phyloP scores from a whole-genome alignment of 2,888 invertebrate genomes.

The Lepidocyrtoides sp. region DNA sequence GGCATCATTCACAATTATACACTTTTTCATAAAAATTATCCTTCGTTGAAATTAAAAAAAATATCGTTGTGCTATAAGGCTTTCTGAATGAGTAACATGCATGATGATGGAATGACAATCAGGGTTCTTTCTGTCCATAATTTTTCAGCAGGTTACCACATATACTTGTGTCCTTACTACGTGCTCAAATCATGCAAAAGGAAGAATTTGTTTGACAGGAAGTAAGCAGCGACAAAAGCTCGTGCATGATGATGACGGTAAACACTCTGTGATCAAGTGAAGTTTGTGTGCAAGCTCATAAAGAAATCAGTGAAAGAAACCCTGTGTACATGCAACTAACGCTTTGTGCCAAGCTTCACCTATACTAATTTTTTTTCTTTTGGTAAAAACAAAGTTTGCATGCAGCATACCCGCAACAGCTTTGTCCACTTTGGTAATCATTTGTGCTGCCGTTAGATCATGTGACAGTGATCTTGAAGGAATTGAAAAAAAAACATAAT shows the following conservation, averaged over 20 bases:
- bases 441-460: no score
- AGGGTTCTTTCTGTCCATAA: constrained; percentile 15
- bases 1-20: not conserved
- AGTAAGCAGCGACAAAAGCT: not conserved
- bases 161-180: constrained; percentile 1
- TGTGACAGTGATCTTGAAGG: constrained; percentile 30
- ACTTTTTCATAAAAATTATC: constrained; percentile 32
- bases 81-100: not conserved
- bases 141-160: not conserved
- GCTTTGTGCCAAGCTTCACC: not conserved
- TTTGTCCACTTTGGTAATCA: no score
- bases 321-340: no score
- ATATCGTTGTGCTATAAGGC: not conserved
- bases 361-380: not conserved
- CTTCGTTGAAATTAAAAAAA: constrained; percentile 38
- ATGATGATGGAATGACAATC: not conserved
- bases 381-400: not conserved
- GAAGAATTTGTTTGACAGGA: not conserved
- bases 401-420: no score
- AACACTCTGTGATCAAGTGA: no score
- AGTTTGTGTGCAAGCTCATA: no score
- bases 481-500: not conserved
- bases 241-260: not conserved
- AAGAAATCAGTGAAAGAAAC: no score
- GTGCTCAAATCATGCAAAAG: not conserved